phyloP scores from a whole-genome alignment of 92 coral and sea anemone species.

The Bergia sp. region DNA sequence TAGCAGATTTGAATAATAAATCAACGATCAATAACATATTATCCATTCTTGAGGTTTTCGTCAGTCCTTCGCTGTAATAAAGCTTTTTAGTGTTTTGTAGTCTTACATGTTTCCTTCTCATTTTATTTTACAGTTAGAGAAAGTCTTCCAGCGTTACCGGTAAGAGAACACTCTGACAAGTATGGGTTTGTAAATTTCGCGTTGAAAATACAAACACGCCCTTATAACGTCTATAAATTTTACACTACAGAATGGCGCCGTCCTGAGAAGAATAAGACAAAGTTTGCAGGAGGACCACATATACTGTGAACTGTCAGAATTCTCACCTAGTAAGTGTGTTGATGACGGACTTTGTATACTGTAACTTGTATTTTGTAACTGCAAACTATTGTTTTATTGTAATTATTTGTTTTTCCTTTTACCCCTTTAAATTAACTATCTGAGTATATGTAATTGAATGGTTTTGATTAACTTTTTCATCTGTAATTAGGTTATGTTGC shows the following conservation, averaged over 20 bases:
- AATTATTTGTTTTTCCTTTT: too few species aligned
- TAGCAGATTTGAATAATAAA: too few species aligned
- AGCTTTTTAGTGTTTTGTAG: neutral
- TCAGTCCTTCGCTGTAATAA: too few species aligned
- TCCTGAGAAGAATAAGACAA: neutral
- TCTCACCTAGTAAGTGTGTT: neutral
- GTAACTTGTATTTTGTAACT: neutral
- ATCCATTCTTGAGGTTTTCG: too few species aligned
- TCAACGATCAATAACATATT: too few species aligned
- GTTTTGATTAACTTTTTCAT: too few species aligned
- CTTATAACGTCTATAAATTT: neutral
- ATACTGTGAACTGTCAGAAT: slow-evolving; percentile 33
- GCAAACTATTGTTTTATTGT: neutral
- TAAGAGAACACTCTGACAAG: neutral
- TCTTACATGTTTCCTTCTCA: neutral
- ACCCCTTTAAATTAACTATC: too few species aligned
- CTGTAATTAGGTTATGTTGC: too few species aligned
- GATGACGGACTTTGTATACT: too few species aligned
- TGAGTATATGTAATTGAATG: too few species aligned
- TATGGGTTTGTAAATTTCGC: neutral
- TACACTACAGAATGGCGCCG: neutral
- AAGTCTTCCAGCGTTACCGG: neutral
- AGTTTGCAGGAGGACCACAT: slow-evolving; percentile 40
- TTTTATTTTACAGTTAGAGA: neutral
- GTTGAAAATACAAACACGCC: neutral